A percentile compares a stretch with the other conserved stretches of the same genome.
Conservation (phyloP, 2,888 invertebrate species). For the Pyrocoelia pectoralis region DNA sequence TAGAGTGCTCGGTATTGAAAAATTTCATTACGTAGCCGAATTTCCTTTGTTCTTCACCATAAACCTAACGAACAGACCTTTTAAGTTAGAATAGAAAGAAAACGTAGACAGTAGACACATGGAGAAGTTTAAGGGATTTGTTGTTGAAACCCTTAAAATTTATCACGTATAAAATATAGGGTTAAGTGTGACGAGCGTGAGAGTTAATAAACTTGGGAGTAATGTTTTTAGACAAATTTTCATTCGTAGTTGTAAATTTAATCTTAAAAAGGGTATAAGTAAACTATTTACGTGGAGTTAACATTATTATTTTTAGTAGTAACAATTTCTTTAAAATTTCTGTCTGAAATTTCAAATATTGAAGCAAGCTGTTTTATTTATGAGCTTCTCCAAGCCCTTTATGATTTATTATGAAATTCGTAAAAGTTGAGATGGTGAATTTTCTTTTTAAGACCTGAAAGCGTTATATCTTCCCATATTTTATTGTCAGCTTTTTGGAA, state of each 20-base stretch:
- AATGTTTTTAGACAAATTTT: neutral
- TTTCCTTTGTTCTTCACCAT: neutral
- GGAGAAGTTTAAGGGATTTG: neutral
- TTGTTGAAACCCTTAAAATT: slow-evolving; percentile 12
- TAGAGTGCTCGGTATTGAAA: neutral
- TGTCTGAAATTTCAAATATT: neutral
- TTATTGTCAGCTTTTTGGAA: neutral
- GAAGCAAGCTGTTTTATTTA: slow-evolving; percentile 1
- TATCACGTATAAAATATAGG: slow-evolving; percentile 9
- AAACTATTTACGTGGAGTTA: too few relatives aligned
- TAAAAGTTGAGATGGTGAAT: neutral
- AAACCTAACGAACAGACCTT: neutral
- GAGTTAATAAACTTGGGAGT: slow-evolving; percentile 6
- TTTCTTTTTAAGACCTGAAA: neutral
- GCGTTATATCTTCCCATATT: neutral
- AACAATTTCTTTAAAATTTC: neutral
- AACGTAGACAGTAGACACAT: slow-evolving; percentile 3
- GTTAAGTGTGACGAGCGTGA: neutral
- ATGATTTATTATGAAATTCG: neutral
- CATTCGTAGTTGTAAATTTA: slow-evolving; percentile 2
- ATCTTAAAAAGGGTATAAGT: neutral
- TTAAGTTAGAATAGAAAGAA: neutral
- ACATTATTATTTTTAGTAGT: neutral
- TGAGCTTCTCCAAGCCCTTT: neutral
- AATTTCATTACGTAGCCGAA: neutral